Conservation (phyloP, 2,797 vertebrate genomes). For the Australoheros facetus region DNA sequence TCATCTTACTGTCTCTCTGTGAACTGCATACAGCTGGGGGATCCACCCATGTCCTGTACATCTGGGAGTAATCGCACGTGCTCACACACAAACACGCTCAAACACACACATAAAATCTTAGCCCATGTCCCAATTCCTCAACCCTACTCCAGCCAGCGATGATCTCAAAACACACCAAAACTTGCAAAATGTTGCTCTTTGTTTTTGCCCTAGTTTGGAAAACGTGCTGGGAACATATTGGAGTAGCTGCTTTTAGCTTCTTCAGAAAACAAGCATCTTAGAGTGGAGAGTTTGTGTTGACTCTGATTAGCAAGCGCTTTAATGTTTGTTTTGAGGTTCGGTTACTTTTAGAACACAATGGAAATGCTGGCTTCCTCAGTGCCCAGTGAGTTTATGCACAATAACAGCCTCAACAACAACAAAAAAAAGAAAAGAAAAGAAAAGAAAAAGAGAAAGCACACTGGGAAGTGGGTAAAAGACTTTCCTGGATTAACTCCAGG, state of each 20-base stretch:
- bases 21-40: conserved; percentile 76
- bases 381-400: conserved; percentile 43
- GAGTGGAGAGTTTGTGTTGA: conserved; percentile 1
- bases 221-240: neutral
- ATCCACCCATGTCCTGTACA: conserved; percentile 80
- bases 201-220: conserved; percentile 53
- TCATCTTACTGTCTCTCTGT: conserved; percentile 66
- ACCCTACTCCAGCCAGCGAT: conserved; percentile 60
- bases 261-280: conserved; percentile 14
- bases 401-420: conserved; percentile 43
- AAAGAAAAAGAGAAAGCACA: conserved; percentile 36
- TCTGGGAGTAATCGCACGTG: conserved; percentile 80
- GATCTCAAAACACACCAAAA: conserved; percentile 66
- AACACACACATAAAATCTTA: conserved; percentile 10
- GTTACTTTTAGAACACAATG: conserved; percentile 46
- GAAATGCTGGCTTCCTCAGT: conserved; percentile 41
- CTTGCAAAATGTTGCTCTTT: conserved; percentile 37
- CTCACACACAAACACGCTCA: conserved; percentile 43
- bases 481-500: conserved; percentile 69
- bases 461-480: conserved; percentile 68
- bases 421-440: conserved; percentile 32
- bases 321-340: conserved; percentile 16
- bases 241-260: neutral
- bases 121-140: conserved; percentile 41
- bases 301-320: conserved; percentile 22